phyloP scores from a whole-genome alignment of 2,888 invertebrate genomes.

The Xylota segnis region DNA sequence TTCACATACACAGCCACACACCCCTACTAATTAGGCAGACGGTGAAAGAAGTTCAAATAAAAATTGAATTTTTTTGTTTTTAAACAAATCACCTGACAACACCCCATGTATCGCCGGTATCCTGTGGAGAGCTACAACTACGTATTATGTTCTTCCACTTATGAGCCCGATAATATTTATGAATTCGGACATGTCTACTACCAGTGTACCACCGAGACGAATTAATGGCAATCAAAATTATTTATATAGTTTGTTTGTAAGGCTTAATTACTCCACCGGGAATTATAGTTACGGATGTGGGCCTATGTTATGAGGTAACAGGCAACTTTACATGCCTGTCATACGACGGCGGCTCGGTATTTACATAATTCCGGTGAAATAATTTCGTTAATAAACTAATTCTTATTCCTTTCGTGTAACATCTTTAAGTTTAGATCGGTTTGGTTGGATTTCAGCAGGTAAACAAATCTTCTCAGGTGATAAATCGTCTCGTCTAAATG shows the following conservation, averaged over 20 bases:
- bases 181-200: background rate
- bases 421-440: conserved; percentile 47
- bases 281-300: conserved; percentile 23
- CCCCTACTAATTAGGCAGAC: background rate
- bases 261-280: conserved; percentile 18
- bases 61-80: background rate
- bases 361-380: conserved; percentile 66
- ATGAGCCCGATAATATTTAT: background rate
- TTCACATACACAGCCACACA: background rate
- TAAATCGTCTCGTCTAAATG: conserved; percentile 46
- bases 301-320: background rate
- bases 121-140: background rate
- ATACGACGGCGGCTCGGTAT: conserved; percentile 2
- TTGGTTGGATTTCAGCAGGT: conserved; percentile 41
- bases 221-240: background rate
- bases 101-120: background rate
- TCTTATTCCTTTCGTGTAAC: conserved; percentile 54
- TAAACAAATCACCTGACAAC: background rate
- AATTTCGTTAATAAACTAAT: conserved; percentile 60
- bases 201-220: no score
- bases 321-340: background rate
- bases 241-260: background rate
- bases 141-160: background rate
- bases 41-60: background rate
- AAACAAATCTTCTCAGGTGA: conserved; percentile 51